Conservation (phyloP, 1,140 invertebrate species). For the Pachyrhynchus sulphureomaculatus region DNA sequence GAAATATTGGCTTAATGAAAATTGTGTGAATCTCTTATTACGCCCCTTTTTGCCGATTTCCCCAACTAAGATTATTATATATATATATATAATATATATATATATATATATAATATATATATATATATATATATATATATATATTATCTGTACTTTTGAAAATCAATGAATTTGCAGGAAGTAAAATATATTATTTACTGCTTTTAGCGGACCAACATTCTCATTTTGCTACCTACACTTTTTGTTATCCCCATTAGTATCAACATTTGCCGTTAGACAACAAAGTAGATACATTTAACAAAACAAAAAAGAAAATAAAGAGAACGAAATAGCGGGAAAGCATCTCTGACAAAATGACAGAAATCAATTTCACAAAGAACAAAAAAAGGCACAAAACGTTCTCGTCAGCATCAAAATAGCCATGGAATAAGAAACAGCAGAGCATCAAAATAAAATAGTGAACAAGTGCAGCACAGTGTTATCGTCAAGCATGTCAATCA, state of each 20-base stretch:
- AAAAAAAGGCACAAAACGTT: constrained; percentile 15
- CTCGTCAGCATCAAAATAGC: constrained; percentile 21
- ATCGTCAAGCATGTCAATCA: constrained; percentile 46
- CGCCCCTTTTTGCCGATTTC: too few relatives aligned
- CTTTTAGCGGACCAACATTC: too few relatives aligned
- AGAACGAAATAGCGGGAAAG: neutral
- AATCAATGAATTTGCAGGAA: too few relatives aligned
- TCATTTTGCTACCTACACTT: neutral
- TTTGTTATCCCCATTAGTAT: neutral
- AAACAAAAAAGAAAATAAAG: neutral
- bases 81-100: too few relatives aligned
- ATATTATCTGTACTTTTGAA: too few relatives aligned
- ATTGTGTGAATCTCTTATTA: too few relatives aligned
- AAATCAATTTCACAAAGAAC: constrained; percentile 19
- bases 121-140: too few relatives aligned
- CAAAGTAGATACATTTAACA: neutral
- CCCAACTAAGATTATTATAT: too few relatives aligned
- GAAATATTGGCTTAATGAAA: too few relatives aligned
- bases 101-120: too few relatives aligned
- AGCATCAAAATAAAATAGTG: constrained; percentile 41
- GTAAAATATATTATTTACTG: too few relatives aligned
- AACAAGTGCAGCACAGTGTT: constrained; percentile 37
- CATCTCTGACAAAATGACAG: constrained; percentile 12
- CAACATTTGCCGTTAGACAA: neutral
- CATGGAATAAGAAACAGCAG: constrained; percentile 30